Percentiles rank a stretch among this genome's conserved stretches.
Evolutionary conservation across 2,888 invertebrate species (phyloP).

Genomic region (Magallana nippona): DNA sequence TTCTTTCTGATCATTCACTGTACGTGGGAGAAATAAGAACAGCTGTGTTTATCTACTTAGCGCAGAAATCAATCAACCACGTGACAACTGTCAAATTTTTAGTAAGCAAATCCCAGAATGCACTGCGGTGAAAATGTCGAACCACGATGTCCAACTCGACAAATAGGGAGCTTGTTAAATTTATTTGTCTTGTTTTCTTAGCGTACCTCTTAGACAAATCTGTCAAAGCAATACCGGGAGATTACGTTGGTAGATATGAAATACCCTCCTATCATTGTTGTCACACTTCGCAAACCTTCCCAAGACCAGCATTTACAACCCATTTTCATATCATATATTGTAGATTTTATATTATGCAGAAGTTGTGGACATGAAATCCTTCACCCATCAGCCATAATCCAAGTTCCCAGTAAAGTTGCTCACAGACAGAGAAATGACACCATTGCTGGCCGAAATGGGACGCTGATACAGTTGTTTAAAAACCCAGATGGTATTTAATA

Average conservation of each 20-base stretch:
- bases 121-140: slow-evolving; percentile 62
- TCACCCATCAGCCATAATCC: slow-evolving; percentile 60
- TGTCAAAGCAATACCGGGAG: not conserved
- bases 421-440: slow-evolving; percentile 73
- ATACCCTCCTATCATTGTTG: not conserved
- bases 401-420: slow-evolving; percentile 67
- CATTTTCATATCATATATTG: slow-evolving; percentile 46
- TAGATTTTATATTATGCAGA: slow-evolving; percentile 73
- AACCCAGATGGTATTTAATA: slow-evolving; percentile 73
- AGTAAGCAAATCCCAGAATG: slow-evolving; percentile 66
- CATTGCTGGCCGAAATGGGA: slow-evolving; percentile 61
- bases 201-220: slow-evolving; percentile 11
- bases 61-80: slow-evolving; percentile 56
- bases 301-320: not conserved
- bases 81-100: slow-evolving; percentile 62
- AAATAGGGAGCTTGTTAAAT: slow-evolving; percentile 35
- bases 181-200: slow-evolving; percentile 24
- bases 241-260: not conserved
- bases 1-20: not conserved
- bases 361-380: slow-evolving; percentile 74
- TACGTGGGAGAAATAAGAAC: slow-evolving; percentile 38
- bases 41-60: slow-evolving; percentile 43
- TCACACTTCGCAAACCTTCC: too few species aligned
- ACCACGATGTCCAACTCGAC: slow-evolving; percentile 53
- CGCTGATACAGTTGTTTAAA: slow-evolving; percentile 74